Evolutionary conservation across 1,140 invertebrate species (phyloP), one percentile per base, ranked within the genome.

Genomic region (Telenomus remus): DNA sequence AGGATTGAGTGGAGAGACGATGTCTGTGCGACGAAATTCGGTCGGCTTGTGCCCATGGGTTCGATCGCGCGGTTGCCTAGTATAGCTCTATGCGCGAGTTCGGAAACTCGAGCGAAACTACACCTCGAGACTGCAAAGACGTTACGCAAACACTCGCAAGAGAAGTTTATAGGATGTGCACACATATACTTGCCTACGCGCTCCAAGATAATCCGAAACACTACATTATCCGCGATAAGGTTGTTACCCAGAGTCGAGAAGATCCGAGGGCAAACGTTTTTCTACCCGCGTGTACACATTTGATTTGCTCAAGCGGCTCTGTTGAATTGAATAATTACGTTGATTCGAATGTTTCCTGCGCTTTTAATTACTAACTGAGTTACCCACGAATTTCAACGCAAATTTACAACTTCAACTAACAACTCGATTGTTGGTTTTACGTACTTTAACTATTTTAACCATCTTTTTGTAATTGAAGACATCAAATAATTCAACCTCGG

Each of bases 61-160:
- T 13, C 55, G 53, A 48, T 64, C 71, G 43, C 71, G 43, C 50
- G 42, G 63, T 75, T 68, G 65, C 56, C 44, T 13, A 57, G 68
- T 57, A 51, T 66, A 54, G 55, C n/a, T n/a, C n/a, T n/a, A n/a
- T n/a, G 70, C 70, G 69, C 65, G 53, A 35, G 51, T 35, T 46
- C 16, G 49, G 46, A 47, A 46, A 61, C 56, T 76, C 35, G 16
- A 33, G 16, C 16, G 55, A 50, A 74, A 74, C 50, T 66, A 34
- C n/a, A n/a, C 44, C 50, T 48, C 34, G 34, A 54, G 54, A 57
- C 53, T 73, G 51, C 64, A 60, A 69, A 78, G 65, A 60, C 64
- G 57, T 47, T 60, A 66, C 50, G 55, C 69, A 65, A 73, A 78
- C 64, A 78, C 63, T 59, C 59, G 19, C 19, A n/a, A n/a, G 19